phyloP scores from a whole-genome alignment of 2,113 vertebrate species.

The Mohoua ochrocephala region DNA sequence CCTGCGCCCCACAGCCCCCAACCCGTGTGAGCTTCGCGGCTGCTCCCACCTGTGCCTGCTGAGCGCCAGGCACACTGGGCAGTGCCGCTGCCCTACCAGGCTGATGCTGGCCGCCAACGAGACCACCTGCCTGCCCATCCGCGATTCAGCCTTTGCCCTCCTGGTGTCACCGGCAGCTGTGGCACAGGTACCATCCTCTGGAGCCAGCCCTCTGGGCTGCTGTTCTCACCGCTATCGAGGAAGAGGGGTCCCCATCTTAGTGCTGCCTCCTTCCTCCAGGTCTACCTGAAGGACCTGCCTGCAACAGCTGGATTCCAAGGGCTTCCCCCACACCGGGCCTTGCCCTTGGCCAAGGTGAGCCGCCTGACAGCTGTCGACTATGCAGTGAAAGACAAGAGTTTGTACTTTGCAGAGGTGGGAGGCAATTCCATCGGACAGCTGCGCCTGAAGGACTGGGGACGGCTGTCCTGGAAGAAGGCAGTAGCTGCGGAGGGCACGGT shows the following conservation, averaged over 20 bases:
- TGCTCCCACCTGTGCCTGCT: slow-evolving; percentile 89
- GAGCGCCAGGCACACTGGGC: slow-evolving; percentile 60
- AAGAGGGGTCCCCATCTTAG: neutral
- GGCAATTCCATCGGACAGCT: slow-evolving; percentile 71
- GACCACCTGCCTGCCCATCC: slow-evolving; percentile 69
- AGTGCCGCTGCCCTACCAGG: slow-evolving; percentile 77
- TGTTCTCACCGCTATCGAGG: rapidly evolving
- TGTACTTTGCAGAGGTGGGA: slow-evolving; percentile 78
- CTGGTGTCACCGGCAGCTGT: slow-evolving; percentile 66
- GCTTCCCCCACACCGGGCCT: slow-evolving; percentile 60
- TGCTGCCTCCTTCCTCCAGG: slow-evolving; percentile 53
- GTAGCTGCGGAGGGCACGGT: slow-evolving; percentile 73
- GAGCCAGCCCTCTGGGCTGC: neutral
- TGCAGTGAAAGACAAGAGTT: slow-evolving; percentile 55
- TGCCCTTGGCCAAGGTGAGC: slow-evolving; percentile 71
- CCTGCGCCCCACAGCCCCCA: slow-evolving; percentile 67
- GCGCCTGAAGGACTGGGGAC: slow-evolving; percentile 67
- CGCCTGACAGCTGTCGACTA: slow-evolving; percentile 72
- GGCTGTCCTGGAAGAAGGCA: slow-evolving; percentile 58
- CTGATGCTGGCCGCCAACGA: slow-evolving; percentile 74
- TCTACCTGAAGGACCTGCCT: slow-evolving; percentile 77
- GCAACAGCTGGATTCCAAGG: slow-evolving; percentile 34
- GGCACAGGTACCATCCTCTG: slow-evolving; percentile 69
- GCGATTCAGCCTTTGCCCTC: slow-evolving; percentile 76
- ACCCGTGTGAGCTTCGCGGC: slow-evolving; percentile 64